A percentile compares a stretch with the other conserved stretches of the same genome.
Evolutionary conservation across 2,113 vertebrate genomes (phyloP).

Genomic region (Sminthopsis crassicaudata): DNA sequence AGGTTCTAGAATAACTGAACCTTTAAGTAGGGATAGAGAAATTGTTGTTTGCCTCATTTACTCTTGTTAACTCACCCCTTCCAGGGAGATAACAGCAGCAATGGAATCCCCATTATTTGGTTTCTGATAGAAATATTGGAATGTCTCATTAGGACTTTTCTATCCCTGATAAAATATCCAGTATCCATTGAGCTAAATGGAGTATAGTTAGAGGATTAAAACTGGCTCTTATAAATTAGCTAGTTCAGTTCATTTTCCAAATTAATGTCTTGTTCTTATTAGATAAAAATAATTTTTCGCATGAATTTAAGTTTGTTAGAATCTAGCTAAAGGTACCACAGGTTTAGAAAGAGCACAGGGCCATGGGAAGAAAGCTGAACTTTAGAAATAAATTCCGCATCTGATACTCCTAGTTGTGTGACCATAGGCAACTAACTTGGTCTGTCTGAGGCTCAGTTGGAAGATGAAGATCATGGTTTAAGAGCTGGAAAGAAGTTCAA

Average conservation of each 20-base stretch:
- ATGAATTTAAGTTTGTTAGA: slow-evolving; percentile 22
- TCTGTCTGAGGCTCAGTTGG: not conserved
- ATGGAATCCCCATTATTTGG: slow-evolving; percentile 47
- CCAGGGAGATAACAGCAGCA: not conserved
- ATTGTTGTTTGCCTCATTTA: slow-evolving; percentile 49
- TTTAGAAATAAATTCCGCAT: not conserved
- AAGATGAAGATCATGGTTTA: not conserved
- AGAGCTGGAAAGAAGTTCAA: not conserved
- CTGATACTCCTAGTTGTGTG: not conserved
- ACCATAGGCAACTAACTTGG: not conserved
- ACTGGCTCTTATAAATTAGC: slow-evolving; percentile 36
- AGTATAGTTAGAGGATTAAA: slow-evolving; percentile 47
- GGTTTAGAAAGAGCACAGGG: not conserved
- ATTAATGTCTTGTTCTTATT: slow-evolving; percentile 63
- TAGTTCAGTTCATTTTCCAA: slow-evolving; percentile 52
- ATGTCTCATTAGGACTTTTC: slow-evolving; percentile 64
- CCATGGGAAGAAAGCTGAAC: not conserved
- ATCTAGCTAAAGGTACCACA: slow-evolving; percentile 39
- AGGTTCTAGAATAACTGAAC: slow-evolving; percentile 60
- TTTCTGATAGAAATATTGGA: slow-evolving; percentile 59
- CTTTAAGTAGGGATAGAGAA: slow-evolving; percentile 66
- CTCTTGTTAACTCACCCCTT: slow-evolving; percentile 64
- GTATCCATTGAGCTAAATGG: slow-evolving; percentile 55
- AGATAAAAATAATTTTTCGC: slow-evolving; percentile 64
- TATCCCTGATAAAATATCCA: slow-evolving; percentile 48